Base-by-base conservation (phyloP, 1,140 invertebrate species). In the Nautilus pompilius region DNA sequence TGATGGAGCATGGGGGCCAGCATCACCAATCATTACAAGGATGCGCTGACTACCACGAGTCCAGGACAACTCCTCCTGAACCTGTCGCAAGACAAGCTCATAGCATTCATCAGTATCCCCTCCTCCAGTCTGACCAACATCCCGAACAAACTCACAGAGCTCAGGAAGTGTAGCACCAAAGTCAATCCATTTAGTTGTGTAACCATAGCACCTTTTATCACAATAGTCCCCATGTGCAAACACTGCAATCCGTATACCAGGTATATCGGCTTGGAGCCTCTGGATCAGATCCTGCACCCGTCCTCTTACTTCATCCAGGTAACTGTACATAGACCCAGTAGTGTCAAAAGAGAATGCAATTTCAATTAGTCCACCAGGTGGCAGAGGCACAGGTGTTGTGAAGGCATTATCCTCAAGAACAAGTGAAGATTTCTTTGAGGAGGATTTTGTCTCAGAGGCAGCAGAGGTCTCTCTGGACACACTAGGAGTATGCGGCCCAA, bases 281-380 rank as follows among this genome's bases (percentile, higher is more conserved):
- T 67, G 63, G 28, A 75, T 70, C 72, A 80, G 71, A 48, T 79
- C 76, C 30, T 73, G 67, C 1, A 80, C 58, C 15, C 66, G 67
- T 2, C 75, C 69, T 29, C 77, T 60, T 8, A 80, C 72, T 54
- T 76, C 61, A 3, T 66, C 60, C 1, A 80, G 61, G 58, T 68
- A 79, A 13, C 60, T 56, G 30, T 28, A 67, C 78, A 80, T 80
- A 20, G 77, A 79, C 15, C 78, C 77, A 22, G 79, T 81, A 2
- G 78, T 80, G 59, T 81, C 79, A 55, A 81, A 81, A 5, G 77
- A 79, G 59, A 81, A 81, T 22, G 74, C 78, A 36, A 79, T 74
- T 54, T 81, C 79, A 29, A 76, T 67, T 45, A 67, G 68, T 45
- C 75, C 75, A 36, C 71, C 69, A 26, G 76, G 70, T 32, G 68